Base-by-base conservation (phyloP, 2,113 vertebrate species). In the Parus major region DNA sequence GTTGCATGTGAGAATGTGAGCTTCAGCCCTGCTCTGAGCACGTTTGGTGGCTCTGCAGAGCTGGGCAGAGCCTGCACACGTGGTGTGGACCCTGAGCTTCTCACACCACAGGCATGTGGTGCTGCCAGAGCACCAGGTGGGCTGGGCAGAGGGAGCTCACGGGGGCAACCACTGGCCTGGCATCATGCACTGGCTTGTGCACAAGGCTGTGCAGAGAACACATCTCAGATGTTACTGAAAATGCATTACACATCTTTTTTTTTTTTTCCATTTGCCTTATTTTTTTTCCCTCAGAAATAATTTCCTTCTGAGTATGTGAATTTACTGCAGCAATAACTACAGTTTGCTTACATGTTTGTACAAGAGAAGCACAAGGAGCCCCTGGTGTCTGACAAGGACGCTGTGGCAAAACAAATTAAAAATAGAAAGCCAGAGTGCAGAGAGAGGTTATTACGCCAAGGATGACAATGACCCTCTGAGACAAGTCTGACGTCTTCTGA, bases 31-130 rank as follows among this genome's bases (percentile, higher is more conserved):
- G 56, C 66, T 60, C 23, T 15, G 65, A 35, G 29, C 31, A 22
- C 15, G 71, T 0, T 1, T 35, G 55, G 13, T 10, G 16, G 15
- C 56, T 60, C 23, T 0, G 1, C 41, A 39, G 12, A 36, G 53
- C 22, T 7, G 42, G n/a, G 8, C 50, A 33, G 63, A 82, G 55
- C 35, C 82, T 28, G 6, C 0, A 0, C 57, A 29, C 1, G 1
- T 3, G 28, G 24, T 11, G 14, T 7, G 53, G 27, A 14, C 18
- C 49, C 50, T 3, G 50, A 77, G 87, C 44, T 60, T 35, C 66
- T 46, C 47, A 11, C 36, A 22, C 42, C 16, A 1, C 3, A 0
- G 65, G 39, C 7, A 6, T 11, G 35, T 22, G n/a, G 11, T 5
- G 5, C 15, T 50, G 57, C 33, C 3, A 0, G 35, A 11, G 31